Base-by-base conservation (phyloP, 2,888 invertebrate species). In the Himalopsyche japonica region DNA sequence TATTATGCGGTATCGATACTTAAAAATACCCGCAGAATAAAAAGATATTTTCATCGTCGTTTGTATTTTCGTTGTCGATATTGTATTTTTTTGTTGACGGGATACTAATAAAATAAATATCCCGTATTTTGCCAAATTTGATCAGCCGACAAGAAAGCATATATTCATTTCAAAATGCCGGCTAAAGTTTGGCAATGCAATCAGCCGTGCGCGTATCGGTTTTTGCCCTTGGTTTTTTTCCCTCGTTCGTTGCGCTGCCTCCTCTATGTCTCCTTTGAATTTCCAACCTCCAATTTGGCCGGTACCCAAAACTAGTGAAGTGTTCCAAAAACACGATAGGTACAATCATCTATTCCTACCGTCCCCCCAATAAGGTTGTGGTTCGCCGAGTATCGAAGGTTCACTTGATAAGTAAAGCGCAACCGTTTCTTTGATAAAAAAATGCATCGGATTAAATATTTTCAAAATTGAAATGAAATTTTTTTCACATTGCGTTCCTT, bases 261-360 rank as follows among this genome's bases (percentile, higher is more conserved):
- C 64, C 76, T 76, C 76, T 78, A 49, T 79, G 83, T 49, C 80
- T 84, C 82, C 84, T 86, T 86, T 86, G 86, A 86, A 86, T 86
- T 84, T 81, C 77, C 82, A 86, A 86, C 84, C 86, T 82, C 84
- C 86, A 86, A 86, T 86, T 86, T 86, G 86, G 86, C 86, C 82
- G 37, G 64, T 82, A 80, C 86, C 86, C 86, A 86, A 85, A 86
- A 84, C 86, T 82, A 81, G 86, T 80, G 82, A 84, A 86, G 86
- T 84, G 84, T 82, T 81, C 84, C 82, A 77, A 86, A 86, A 86
- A 86, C 79, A 84, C 86, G 82, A 81, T 84, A 86, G 86, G 86
- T 84, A 86, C 84, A 84, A 86, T 86, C 84, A 84, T 86, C 86
- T 80, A 82, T 84, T 86, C 80, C 85, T 82, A 64, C 82, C 47